Base-by-base conservation (phyloP, 2,797 vertebrate genomes). In the Hafferia zeledoni region DNA sequence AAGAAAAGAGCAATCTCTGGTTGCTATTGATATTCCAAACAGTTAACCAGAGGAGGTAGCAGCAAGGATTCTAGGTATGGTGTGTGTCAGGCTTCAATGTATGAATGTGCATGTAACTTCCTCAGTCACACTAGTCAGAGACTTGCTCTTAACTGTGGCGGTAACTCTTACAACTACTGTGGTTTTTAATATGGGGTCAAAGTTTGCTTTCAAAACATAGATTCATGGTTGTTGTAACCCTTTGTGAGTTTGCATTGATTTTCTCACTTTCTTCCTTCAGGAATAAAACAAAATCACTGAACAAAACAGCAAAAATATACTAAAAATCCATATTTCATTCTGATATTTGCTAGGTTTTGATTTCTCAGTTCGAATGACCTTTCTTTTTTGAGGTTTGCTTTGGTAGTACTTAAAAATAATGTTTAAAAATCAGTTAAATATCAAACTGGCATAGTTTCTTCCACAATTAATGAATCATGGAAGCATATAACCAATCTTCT, bases 21-120 rank as follows among this genome's bases (percentile, higher is more conserved):
- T 52, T 49, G 18, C 11, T 81, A 8, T 67, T 60, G 18, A 3
- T 76, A 23, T 47, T 49, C 47, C 59, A 57, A 44, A 3, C 15
- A 55, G 37, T 35, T 64, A 53, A 52, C 5, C 7, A 39, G n/a
- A 53, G 13, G 15, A 65, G 5, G 24, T 17, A 11, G 11, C 37
- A 87, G 28, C 7, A 70, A 86, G 19, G 17, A 75, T 83, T 68
- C 20, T 25, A 57, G n/a, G 5, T 27, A 17, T 11, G 56, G 23
- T 8, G 5, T 44, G 7, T 43, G 39, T 5, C 52, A 92, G 19
- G 5, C 10, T 87, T 87, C 2, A 10, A 16, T 11, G 5, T 10
- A 53, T 30, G 72, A 49, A 6, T 5, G 6, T 47, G 12, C n/a
- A 18, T 0, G 0, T 35, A 75, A 64, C 9, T 6, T 46, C 9